Base-by-base conservation (phyloP, 2,797 vertebrate genomes). In the Pachyuromys duprasi region DNA sequence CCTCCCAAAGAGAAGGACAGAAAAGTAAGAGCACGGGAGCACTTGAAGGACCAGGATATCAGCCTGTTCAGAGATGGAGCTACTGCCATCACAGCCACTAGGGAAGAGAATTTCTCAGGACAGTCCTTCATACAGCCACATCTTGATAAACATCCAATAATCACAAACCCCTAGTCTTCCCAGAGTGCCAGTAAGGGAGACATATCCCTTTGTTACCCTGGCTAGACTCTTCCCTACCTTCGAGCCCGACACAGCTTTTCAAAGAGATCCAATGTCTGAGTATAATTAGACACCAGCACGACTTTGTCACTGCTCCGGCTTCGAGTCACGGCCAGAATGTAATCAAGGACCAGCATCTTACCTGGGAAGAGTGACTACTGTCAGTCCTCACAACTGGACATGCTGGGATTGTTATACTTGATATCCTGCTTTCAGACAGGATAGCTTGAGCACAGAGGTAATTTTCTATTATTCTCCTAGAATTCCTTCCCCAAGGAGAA, bases 221-320 rank as follows among this genome's bases (percentile, higher is more conserved):
- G 33, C 84, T 53, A 91, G 79, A 60, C 17, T 96, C 67, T 94
- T 92, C 26, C 93, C 65, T 95, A 99, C 99, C 99, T 99, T 96
- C 99, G 99, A 67, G 94, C 97, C 97, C 99, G 98, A 98, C 99
- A 99, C 75, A 99, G 99, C 97, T 99, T 99, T 98, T 99, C 99
- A 98, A 99, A 99, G 8, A 99, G 98, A 97, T 99, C 99, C 97
- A 99, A 97, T 0, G 99, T 99, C 97, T 99, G 99, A 49, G 99
- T 99, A 97, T 99, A 99, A 98, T 99, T 99, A 57, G 99, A 99
- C 86, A 99, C 99, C 67, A 99, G 98, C 95, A 99, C 99, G 94
- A 99, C 99, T 96, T 99, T 99, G 97, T 99, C 99, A 24, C 97
- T 99, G 57, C 99, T 99, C 72, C 99, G 99, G 94, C 99, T 99